Evolutionary conservation across 2,888 invertebrate genomes (phyloP), one percentile per base, ranked within the genome.

Genomic region (Tipula unca): DNA sequence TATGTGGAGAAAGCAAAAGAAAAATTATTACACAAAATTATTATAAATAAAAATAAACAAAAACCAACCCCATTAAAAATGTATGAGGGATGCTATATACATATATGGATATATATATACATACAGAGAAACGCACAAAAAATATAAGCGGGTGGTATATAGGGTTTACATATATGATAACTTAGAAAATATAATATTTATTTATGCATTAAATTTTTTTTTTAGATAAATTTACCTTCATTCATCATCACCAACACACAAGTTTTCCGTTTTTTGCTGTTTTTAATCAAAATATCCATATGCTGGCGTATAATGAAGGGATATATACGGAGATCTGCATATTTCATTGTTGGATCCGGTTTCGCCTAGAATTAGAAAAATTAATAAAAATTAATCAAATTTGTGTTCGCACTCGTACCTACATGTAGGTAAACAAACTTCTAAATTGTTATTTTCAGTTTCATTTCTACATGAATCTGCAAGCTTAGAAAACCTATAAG

Each of bases 21-120:
- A 69, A 69, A 69, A 69, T 69, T 42, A 42, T 42, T 42, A 42
- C 42, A 42, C 42, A 42, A 42, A 42, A 42, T 42, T 69, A 69
- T 69, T 69, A 69, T 69, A 69, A 69, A 69, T 69, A 69, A 25
- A 69, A 69, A 69, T 69, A 69, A 69, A 69, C 69, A 69, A 69
- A 69, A 69, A 69, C 69, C 25, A 69, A 69, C 69, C 69, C 69
- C 69, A 69, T 69, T 69, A 69, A 69, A 69, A 69, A 69, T 69
- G 69, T 69, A 69, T 69, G 69, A 69, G 69, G 69, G 69, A 69
- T 69, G 69, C 14, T 8, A 4, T 3, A 48, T 17, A 48, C 17
- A 17, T 48, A 48, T 17, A 17, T 17, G 17, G 39, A 39, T 6
- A 32, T 32, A 32, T 5, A 32, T 6, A 39, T 10, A 54, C 48